A percentile compares a stretch with the other conserved stretches of the same genome.
Evolutionary conservation across 2,888 invertebrate genomes (phyloP).

Genomic region (Diogma glabrata): DNA sequence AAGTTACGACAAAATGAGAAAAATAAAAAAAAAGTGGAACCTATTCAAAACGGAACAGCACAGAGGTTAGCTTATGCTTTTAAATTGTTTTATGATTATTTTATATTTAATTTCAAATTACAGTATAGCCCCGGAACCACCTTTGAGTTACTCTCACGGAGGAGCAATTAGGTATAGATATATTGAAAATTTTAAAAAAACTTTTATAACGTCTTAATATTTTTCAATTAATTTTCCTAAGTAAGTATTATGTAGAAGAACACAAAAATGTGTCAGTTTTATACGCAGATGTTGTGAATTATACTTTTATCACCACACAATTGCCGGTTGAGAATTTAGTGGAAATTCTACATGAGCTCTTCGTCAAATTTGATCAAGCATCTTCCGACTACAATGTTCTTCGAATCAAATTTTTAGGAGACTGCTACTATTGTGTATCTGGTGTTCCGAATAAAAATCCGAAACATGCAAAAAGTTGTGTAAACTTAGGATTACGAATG

Average conservation of each 20-base stretch:
- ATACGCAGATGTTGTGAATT: slow-evolving; percentile 90
- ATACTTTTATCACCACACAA: slow-evolving; percentile 75
- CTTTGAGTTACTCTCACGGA: background rate
- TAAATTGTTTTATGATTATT: slow-evolving; percentile 19
- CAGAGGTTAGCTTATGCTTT: too few species aligned
- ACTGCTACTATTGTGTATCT: slow-evolving; percentile 88
- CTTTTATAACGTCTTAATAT: too few species aligned
- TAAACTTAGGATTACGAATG: slow-evolving; percentile 85
- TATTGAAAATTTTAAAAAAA: too few species aligned
- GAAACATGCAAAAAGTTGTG: slow-evolving; percentile 81
- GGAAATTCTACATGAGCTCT: slow-evolving; percentile 79
- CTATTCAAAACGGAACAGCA: background rate
- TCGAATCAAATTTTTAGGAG: slow-evolving; percentile 85
- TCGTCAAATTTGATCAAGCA: slow-evolving; percentile 83
- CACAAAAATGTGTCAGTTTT: slow-evolving; percentile 82
- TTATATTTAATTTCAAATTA: too few species aligned
- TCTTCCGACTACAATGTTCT: slow-evolving; percentile 68
- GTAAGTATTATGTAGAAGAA: slow-evolving; percentile 76
- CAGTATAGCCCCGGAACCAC: background rate
- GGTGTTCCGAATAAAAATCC: slow-evolving; percentile 68
- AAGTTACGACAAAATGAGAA: slow-evolving; percentile 29
- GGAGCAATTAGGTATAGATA: slow-evolving; percentile 1
- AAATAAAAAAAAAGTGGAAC: background rate
- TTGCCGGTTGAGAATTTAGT: slow-evolving; percentile 71
- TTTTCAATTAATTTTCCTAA: too few species aligned